Base-by-base conservation (phyloP, 2,888 invertebrate genomes). In the Pemphredon lugubris region DNA sequence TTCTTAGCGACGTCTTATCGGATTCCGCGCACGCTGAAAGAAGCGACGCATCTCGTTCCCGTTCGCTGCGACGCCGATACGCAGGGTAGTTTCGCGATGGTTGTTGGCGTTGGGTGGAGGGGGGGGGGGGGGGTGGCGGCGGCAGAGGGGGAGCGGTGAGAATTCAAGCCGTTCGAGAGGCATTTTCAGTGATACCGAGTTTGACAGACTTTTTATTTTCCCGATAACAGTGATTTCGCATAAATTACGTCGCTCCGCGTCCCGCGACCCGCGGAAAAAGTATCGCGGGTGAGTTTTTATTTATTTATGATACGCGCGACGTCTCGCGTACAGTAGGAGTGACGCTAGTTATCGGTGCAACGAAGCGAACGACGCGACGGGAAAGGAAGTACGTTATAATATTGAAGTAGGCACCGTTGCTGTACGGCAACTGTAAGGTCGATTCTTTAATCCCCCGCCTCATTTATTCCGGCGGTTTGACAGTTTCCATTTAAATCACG, bases 401-500 rank as follows among this genome's bases (percentile, higher is more conserved):
- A 26, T 26, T 26, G 26, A 5, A 26, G 7, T 26, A 26, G 26
- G 4, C 34, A n/a, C 34, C n/a, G 34, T 34, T 34, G 0, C n/a
- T 34, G 9, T n/a, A 3, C n/a, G n/a, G 34, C 34, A 34, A 30
- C 6, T 30, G 1, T 23, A 44, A 59, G 44, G 30, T 18, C 65
- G 42, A 68, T 74, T 74, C 71, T 75, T 67, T 69, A 70, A 75
- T 70, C 63, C 45, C 21, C 37, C 23, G 20, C 6, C 40, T 48
- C 60, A 64, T 67, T 71, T 61, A 59, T 73, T 30, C 51, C n/a
- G 21, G 32, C 23, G 18, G 65, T 76, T 73, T 66, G 74, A 76
- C 76, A 74, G 74, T 67, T 74, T 67, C 68, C 74, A 76, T 79
- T 79, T 79, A 79, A 79, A 79, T 79, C 71, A 71, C 71, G 71